A percentile compares a stretch with the other conserved stretches of the same genome.
Evolutionary conservation across 2,888 invertebrate species (phyloP).

Genomic region (Cheilosia urbana): DNA sequence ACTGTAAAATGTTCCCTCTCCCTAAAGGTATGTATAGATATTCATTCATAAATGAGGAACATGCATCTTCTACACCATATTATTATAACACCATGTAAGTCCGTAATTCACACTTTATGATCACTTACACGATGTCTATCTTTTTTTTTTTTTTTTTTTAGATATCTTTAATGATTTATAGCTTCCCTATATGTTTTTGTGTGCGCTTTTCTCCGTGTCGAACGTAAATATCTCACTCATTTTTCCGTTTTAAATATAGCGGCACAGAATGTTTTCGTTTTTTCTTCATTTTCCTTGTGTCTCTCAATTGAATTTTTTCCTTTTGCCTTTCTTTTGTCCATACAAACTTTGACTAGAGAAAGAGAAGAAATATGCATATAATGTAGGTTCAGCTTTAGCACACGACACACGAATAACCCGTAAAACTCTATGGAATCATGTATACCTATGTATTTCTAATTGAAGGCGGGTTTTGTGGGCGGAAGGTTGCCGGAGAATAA

Average conservation of each 20-base stretch:
- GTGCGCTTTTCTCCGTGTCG: slow-evolving; percentile 7
- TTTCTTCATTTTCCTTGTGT: slow-evolving; percentile 24
- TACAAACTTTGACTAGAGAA: slow-evolving; percentile 5
- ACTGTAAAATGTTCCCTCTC: background rate
- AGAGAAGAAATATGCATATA: slow-evolving; percentile 4
- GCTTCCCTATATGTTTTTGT: slow-evolving; percentile 30
- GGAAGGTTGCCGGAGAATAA: slow-evolving; percentile 11
- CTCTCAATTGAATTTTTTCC: slow-evolving; percentile 24
- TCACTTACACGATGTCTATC: background rate
- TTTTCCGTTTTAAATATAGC: slow-evolving; percentile 57
- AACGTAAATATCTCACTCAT: slow-evolving; percentile 41
- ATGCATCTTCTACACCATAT: background rate
- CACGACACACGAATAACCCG: slow-evolving; percentile 30
- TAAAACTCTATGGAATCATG: slow-evolving; percentile 4
- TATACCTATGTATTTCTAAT: slow-evolving; percentile 13
- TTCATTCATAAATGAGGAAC: background rate
- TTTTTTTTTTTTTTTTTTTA: no score
- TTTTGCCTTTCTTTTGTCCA: slow-evolving; percentile 40
- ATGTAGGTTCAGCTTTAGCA: slow-evolving; percentile 14
- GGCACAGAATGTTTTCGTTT: slow-evolving; percentile 50
- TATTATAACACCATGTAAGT: background rate
- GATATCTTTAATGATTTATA: slow-evolving; percentile 19
- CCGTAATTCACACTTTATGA: slow-evolving; percentile 22
- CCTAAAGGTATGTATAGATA: background rate
- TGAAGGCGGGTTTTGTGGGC: slow-evolving; percentile 34